phyloP scores from a whole-genome alignment of 2,113 vertebrate genomes.

The Hydrolagus affinis region DNA sequence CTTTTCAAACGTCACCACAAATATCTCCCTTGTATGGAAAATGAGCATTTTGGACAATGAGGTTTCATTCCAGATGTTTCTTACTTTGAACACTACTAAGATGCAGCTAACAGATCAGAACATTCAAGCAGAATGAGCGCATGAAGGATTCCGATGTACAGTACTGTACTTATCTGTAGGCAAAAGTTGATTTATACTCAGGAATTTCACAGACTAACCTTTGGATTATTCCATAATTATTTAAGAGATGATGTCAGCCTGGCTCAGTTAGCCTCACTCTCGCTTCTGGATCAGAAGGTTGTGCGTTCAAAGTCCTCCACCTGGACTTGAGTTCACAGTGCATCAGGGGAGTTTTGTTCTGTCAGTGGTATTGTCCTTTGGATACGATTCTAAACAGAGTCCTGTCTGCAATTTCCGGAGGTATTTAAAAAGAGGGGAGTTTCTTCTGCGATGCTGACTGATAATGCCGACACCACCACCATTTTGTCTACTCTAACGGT shows the following conservation, averaged over 20 bases:
- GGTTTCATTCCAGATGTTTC: background rate
- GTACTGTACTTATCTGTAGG: background rate
- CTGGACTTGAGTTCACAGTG: too few relatives aligned
- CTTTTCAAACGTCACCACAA: constrained; percentile 14
- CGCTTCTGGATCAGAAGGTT: too few relatives aligned
- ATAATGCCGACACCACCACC: too few relatives aligned
- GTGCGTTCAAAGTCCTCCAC: too few relatives aligned
- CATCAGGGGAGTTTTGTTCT: too few relatives aligned
- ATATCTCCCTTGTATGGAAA: background rate
- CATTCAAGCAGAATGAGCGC: background rate
- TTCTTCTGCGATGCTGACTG: too few relatives aligned
- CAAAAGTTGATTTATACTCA: background rate
- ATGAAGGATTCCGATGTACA: background rate
- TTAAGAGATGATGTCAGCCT: background rate
- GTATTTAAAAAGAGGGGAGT: too few relatives aligned
- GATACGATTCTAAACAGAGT: too few relatives aligned
- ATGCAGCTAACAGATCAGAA: background rate
- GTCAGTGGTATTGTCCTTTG: too few relatives aligned
- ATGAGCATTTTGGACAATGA: background rate
- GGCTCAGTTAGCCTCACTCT: too few relatives aligned
- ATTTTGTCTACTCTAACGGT: too few relatives aligned
- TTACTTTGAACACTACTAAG: background rate
- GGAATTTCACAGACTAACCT: background rate
- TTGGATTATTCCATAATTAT: background rate
- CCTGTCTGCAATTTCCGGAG: too few relatives aligned